phyloP scores from a whole-genome alignment of 2,888 invertebrate genomes.

The Chirona hameri region DNA sequence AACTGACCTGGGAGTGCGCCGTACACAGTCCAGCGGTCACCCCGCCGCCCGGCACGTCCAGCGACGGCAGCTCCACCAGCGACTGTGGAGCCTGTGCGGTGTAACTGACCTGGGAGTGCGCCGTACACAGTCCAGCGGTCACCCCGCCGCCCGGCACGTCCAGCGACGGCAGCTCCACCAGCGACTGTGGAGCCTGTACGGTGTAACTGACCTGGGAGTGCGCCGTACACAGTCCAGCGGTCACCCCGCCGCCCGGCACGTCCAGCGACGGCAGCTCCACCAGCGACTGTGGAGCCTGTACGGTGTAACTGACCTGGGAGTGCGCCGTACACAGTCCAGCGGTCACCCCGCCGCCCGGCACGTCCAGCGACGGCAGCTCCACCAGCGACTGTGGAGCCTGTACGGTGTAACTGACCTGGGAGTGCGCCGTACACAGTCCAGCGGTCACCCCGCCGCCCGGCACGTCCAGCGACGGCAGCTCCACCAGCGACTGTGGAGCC shows the following conservation, averaged over 20 bases:
- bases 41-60: too few relatives aligned
- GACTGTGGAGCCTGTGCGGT: too few relatives aligned
- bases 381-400: slow-evolving; percentile 63
- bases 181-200: slow-evolving; percentile 57
- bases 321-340: slow-evolving; percentile 73
- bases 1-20: not conserved
- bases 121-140: slow-evolving; percentile 71
- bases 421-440: slow-evolving; percentile 73
- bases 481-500: slow-evolving; percentile 72
- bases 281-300: slow-evolving; percentile 62
- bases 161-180: slow-evolving; percentile 81
- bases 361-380: slow-evolving; percentile 78
- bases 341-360: slow-evolving; percentile 72
- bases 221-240: slow-evolving; percentile 71
- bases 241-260: slow-evolving; percentile 71
- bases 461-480: slow-evolving; percentile 76
- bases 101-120: slow-evolving; percentile 59
- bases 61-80: too few relatives aligned
- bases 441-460: slow-evolving; percentile 73
- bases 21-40: not conserved
- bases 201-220: slow-evolving; percentile 59
- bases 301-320: slow-evolving; percentile 55
- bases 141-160: slow-evolving; percentile 74
- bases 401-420: slow-evolving; percentile 56
- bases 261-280: slow-evolving; percentile 83